Evolutionary conservation across 2,797 vertebrate genomes (phyloP).

Genomic region (Pangasius krempfi): DNA sequence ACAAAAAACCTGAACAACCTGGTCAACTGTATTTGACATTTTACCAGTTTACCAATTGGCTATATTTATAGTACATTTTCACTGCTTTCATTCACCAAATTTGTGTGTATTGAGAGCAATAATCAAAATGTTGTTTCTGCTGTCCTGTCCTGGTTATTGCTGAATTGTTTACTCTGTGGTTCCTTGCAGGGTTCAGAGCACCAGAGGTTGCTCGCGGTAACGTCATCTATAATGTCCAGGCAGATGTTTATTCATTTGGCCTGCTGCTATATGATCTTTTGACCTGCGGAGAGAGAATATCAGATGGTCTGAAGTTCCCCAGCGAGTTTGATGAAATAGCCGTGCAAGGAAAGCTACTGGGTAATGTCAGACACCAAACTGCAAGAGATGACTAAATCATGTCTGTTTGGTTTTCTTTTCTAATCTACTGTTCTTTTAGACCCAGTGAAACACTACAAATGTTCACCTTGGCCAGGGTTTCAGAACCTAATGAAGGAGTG

Average conservation of each 20-base stretch:
- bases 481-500: conserved; percentile 91
- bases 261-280: conserved; percentile 95
- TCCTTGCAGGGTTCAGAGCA: conserved; percentile 88
- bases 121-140: neutral
- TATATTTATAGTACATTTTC: neutral
- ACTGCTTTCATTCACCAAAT: neutral
- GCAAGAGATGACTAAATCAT: neutral
- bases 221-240: conserved; percentile 95
- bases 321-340: conserved; percentile 96
- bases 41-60: neutral
- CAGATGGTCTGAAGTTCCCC: conserved; percentile 94
- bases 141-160: neutral
- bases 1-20: neutral
- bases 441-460: conserved; percentile 90
- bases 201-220: conserved; percentile 94
- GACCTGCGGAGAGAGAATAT: conserved; percentile 89
- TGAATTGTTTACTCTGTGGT: neutral
- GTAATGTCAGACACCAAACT: conserved; percentile 66
- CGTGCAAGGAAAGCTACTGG: conserved; percentile 91
- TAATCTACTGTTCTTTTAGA: conserved; percentile 72
- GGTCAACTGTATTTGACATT: neutral
- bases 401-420: neutral
- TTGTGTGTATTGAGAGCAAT: neutral
- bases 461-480: conserved; percentile 87
- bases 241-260: conserved; percentile 95